Evolutionary conservation across 1,140 invertebrate genomes (phyloP), one percentile per base, ranked within the genome.

Genomic region (Neuroterus valhalla): DNA sequence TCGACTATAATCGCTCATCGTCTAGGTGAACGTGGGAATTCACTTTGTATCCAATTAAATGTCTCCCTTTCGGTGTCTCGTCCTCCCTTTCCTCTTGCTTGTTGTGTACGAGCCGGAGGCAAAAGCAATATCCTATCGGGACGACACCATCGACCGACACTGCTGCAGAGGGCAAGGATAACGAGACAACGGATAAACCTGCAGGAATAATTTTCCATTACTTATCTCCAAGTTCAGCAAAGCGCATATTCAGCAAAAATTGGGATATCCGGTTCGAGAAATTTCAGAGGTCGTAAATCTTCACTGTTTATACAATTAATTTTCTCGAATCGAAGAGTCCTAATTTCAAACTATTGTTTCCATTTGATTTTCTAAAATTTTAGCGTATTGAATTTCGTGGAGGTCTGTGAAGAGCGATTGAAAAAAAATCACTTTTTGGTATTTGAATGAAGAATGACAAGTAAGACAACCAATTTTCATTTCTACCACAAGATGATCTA

Each of bases 21-120:
- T 62, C 55, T 62, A 62, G 14, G 23, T n/a, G 55, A 62, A 62
- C 55, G 55, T 17, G 55, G 55, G 31, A 62, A 62, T 62, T 62
- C 55, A 62, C 55, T 62, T 62, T 62, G 55, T 62, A 38, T 62
- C 55, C 55, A 62, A 62, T 62, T 62, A 62, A 62, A 62, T 62
- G 55, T 23, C 14, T 62, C 1, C 31, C 48, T 15, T 62, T 14
- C 23, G 31, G 31, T 38, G 31, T 38, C 5, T 38, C 31, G 31
- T 38, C 5, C 31, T 26, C 26, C 55, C 31, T 26, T 62, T 38
- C 10, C 55, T 62, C 23, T 23, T 31, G 55, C 31, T 26, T 62
- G 26, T 62, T 62, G 55, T 62, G 23, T 62, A 15, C 12, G 23
- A 62, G 55, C 55, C 55, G 55, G 55, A 62, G 55, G 55, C 55